Percentiles rank a stretch among this genome's conserved stretches.
Conservation (phyloP, 2,797 vertebrate species). For the Galago senegalensis region DNA sequence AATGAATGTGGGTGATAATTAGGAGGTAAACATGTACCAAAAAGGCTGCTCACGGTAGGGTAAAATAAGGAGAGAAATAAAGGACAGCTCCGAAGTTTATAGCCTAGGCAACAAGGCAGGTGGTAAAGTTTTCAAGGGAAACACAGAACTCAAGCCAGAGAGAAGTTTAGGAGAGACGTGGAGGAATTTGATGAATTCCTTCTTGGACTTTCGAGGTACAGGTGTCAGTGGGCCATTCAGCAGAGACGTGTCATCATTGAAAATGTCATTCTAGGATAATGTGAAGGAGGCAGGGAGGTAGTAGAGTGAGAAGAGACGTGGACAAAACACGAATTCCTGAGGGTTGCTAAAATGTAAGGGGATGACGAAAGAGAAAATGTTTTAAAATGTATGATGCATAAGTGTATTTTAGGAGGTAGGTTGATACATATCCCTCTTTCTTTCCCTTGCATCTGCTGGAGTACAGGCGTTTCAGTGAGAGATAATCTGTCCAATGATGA, state of each 20-base stretch:
- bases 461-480: background rate
- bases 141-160: background rate
- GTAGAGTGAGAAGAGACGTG: background rate
- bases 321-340: background rate
- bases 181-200: background rate
- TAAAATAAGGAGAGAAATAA: constrained; percentile 9
- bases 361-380: background rate
- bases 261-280: background rate
- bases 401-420: background rate
- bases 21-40: constrained; percentile 6
- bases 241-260: background rate
- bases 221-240: background rate
- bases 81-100: background rate
- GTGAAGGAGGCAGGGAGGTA: background rate
- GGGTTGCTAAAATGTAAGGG: background rate
- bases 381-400: background rate
- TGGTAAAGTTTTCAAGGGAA: background rate
- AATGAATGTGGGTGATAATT: background rate
- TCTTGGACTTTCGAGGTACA: constrained; percentile 4
- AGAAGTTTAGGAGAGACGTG: background rate
- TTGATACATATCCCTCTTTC: background rate
- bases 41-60: background rate
- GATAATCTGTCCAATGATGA: background rate
- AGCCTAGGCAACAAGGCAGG: background rate
- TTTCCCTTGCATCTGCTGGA: background rate